Evolutionary conservation across 2,113 vertebrate genomes (phyloP), one percentile per base, ranked within the genome.

Genomic region (Alces alces): DNA sequence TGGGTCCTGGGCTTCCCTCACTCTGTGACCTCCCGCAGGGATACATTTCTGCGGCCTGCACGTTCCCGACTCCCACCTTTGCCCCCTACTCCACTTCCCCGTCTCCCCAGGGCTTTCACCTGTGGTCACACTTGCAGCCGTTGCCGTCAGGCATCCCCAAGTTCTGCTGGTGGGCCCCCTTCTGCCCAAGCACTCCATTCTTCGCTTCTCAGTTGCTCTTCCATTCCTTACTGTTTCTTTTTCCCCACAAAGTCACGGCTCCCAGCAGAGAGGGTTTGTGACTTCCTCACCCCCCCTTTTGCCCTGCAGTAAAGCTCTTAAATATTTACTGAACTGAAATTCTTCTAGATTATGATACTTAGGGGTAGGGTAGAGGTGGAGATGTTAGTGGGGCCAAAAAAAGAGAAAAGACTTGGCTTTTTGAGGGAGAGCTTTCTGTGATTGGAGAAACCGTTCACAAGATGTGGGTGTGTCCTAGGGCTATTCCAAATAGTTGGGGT

Each of bases 361-460:
- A 58, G 84, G 60, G 60, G 89, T 47, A 70, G 4, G 9, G 16
- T 66, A 66, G 64, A 33, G 28, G 60, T 85, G 28, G 86, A 47
- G 70, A 47, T 97, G 39, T 86, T 73, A 86, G 55, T 80, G 27
- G 89, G 33, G 60, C 79, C 43, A 61, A 78, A 89, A 36, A 23
- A 93, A 89, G 47, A 50, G 47, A 91, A 83, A 94, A 86, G 50
- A 93, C 61, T 78, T 70, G 30, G 43, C 19, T 89, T 61, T 96
- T 87, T 60, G 79, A 97, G 90, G 76, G 58, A 89, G 73, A 90
- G 80, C 58, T 83, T 55, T 93, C 33, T 90, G 2, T 95, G 89
- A 76, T 76, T 80, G 45, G 95, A 89, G 80, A 83, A 95, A 82
- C 66, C 21, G 27, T 93, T 97, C 90, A 92, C 19, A 83, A 82